Evolutionary conservation across 1,140 invertebrate genomes (phyloP).

Genomic region (Lordiphosa clarofinis): DNA sequence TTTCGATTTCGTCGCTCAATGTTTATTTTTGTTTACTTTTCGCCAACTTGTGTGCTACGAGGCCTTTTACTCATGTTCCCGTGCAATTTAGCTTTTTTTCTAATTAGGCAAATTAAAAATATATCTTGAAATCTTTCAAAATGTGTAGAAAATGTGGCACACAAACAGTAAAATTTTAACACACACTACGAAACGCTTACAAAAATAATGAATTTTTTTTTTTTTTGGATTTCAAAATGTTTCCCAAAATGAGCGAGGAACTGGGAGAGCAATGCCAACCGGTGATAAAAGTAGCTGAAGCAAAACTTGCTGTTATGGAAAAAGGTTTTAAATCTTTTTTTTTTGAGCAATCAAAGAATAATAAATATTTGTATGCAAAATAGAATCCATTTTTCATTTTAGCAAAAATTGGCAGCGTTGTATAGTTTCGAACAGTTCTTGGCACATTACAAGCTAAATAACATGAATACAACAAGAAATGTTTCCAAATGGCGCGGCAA

Average conservation of each 20-base stretch:
- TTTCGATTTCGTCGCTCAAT: conserved; percentile 10
- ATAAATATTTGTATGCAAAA: background rate
- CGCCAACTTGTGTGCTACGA: background rate
- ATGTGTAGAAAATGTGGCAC: too few relatives aligned
- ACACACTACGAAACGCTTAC: background rate
- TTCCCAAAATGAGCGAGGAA: background rate
- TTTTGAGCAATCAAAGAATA: background rate
- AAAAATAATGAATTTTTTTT: background rate
- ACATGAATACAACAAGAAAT: too few relatives aligned
- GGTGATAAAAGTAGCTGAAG: background rate
- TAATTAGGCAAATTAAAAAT: conserved; percentile 20
- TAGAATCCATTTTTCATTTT: too few relatives aligned
- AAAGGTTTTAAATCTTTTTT: background rate
- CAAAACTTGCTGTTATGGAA: background rate
- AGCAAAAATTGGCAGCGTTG: too few relatives aligned
- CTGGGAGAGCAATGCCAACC: background rate
- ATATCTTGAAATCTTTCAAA: conserved; percentile 7
- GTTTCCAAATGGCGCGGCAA: too few relatives aligned
- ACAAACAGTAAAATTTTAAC: too few relatives aligned
- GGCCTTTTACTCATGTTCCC: background rate
- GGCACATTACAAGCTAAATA: too few relatives aligned
- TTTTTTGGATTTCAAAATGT: conserved; percentile 4
- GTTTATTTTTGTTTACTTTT: conserved; percentile 14
- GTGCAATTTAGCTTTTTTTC: conserved; percentile 3
- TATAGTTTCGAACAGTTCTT: too few relatives aligned